phyloP scores from a whole-genome alignment of 2,888 invertebrate genomes.

The Macrophya annulata region DNA sequence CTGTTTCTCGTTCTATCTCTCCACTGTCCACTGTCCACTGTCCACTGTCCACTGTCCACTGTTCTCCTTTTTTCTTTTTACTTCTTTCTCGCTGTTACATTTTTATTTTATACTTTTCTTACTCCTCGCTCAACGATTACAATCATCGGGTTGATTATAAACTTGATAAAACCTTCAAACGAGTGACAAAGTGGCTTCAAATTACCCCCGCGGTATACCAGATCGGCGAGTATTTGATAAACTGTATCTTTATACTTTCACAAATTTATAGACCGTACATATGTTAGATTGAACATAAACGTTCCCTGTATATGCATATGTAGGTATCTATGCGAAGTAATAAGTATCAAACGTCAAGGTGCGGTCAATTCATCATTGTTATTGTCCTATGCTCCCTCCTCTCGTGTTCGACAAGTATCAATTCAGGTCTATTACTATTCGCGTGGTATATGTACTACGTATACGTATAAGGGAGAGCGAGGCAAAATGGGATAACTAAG shows the following conservation, averaged over 20 bases:
- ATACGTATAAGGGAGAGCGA: too few species aligned
- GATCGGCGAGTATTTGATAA: conserved; percentile 32
- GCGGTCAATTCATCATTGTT: conserved; percentile 51
- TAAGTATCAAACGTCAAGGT: conserved; percentile 30
- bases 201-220: conserved; percentile 22
- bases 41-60: conserved; percentile 13
- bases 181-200: conserved; percentile 36
- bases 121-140: not conserved
- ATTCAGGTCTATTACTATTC: conserved; percentile 8
- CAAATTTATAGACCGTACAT: conserved; percentile 39
- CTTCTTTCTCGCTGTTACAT: not conserved
- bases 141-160: conserved; percentile 12
- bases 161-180: conserved; percentile 18
- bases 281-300: conserved; percentile 31
- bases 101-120: not conserved
- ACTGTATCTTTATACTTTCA: conserved; percentile 42
- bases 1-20: conserved; percentile 38
- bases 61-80: not conserved
- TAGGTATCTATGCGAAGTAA: conserved; percentile 8
- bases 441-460: not conserved
- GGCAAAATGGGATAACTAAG: too few species aligned
- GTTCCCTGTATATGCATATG: not conserved
- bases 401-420: conserved; percentile 18
- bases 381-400: not conserved
- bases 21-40: conserved; percentile 6